A percentile compares a stretch with the other conserved stretches of the same genome.
Evolutionary conservation across 2,888 invertebrate species (phyloP).

Genomic region (Danaus chrysippus): DNA sequence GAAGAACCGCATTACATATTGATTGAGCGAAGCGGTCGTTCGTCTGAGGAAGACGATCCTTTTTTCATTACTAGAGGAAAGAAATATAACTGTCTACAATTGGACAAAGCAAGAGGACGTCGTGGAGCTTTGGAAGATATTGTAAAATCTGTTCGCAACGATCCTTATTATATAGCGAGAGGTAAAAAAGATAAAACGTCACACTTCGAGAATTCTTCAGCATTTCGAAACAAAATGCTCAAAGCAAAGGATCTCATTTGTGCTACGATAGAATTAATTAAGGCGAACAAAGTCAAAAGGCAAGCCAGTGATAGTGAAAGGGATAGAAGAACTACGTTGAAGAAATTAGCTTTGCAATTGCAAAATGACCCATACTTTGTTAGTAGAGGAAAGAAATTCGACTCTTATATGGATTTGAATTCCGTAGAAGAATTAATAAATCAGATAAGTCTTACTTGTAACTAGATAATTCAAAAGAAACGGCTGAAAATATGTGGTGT

Average conservation of each 20-base stretch:
- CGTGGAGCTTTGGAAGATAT: conserved; percentile 68
- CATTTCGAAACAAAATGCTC: conserved; percentile 38
- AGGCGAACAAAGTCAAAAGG: conserved; percentile 49
- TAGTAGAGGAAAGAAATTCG: conserved; percentile 64
- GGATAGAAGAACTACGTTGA: conserved; percentile 47
- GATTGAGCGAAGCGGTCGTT: conserved; percentile 67
- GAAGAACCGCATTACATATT: conserved; percentile 77
- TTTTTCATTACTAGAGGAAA: conserved; percentile 65
- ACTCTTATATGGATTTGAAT: conserved; percentile 36
- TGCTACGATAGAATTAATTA: conserved; percentile 52
- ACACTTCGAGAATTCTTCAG: conserved; percentile 39
- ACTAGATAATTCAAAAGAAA: conserved; percentile 32
- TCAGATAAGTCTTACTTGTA: conserved; percentile 56
- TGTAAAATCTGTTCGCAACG: conserved; percentile 68
- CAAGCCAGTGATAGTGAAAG: conserved; percentile 57
- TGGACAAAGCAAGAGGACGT: conserved; percentile 53
- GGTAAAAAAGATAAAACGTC: conserved; percentile 64
- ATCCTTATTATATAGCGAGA: conserved; percentile 75
- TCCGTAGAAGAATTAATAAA: conserved; percentile 52
- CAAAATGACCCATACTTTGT: conserved; percentile 71
- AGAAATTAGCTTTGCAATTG: conserved; percentile 64
- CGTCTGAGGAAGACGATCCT: conserved; percentile 65
- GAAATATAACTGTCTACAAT: conserved; percentile 46
- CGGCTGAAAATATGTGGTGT: conserved; percentile 8
- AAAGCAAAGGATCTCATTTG: conserved; percentile 64